Evolutionary conservation across 1,140 invertebrate species (phyloP).

Genomic region (Paracyclopina nana): DNA sequence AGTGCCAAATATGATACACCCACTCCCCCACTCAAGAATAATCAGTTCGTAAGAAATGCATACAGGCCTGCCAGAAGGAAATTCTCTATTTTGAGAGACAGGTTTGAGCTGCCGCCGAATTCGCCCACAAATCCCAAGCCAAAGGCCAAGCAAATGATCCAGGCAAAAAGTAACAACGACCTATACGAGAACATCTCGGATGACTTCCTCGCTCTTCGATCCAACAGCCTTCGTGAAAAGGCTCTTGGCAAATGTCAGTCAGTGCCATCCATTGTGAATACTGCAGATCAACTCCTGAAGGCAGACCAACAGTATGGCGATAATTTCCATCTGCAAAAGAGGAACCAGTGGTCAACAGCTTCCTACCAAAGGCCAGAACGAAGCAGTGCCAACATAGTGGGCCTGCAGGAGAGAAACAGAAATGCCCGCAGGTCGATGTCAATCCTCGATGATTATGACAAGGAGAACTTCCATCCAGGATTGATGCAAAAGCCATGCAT

Average conservation of each 20-base stretch:
- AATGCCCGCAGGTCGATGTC: background rate
- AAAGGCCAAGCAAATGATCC: constrained; percentile 6
- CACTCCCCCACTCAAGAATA: background rate
- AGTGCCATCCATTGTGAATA: no score
- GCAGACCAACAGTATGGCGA: constrained; percentile 8
- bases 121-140: no score
- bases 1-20: constrained; percentile 6
- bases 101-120: constrained; percentile 31
- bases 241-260: no score
- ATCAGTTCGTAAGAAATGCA: constrained; percentile 8
- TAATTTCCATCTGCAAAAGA: background rate
- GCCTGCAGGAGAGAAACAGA: background rate
- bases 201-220: background rate
- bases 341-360: background rate
- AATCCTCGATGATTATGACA: constrained; percentile 9
- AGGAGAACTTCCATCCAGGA: background rate
- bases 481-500: background rate
- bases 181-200: constrained; percentile 1
- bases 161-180: background rate
- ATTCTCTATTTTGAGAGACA: constrained; percentile 37
- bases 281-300: no score
- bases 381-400: background rate
- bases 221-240: no score
- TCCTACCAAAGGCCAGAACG: background rate
- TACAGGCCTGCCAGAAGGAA: constrained; percentile 32